These are phyloP conservation scores for Tokudaia muenninki DNA, from an alignment of 2,797 vertebrate species.

Conservation along the genomic window DNA sequence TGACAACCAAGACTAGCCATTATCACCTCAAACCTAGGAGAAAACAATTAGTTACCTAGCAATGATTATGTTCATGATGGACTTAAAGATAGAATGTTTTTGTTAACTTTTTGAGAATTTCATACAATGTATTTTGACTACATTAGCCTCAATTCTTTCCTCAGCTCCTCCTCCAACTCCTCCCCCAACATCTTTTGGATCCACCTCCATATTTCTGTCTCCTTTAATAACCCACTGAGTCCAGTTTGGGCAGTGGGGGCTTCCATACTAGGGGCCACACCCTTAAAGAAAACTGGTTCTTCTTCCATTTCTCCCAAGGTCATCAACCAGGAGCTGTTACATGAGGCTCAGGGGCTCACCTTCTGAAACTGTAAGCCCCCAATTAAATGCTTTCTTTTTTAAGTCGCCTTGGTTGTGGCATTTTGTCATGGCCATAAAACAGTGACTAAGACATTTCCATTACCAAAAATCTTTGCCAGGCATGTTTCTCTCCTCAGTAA, in stretches of 20 bases:
- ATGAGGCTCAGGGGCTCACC: neutral
- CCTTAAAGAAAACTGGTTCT: neutral
- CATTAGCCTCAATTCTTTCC: neutral
- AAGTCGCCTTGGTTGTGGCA: neutral
- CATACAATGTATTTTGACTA: neutral
- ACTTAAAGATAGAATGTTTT: neutral
- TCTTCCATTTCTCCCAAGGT: neutral
- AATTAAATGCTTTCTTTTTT: neutral
- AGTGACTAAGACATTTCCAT: neutral
- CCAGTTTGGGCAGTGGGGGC: neutral
- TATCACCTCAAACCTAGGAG: neutral
- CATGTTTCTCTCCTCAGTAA: neutral
- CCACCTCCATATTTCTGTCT: neutral
- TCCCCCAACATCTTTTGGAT: neutral
- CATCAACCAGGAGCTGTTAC: neutral
- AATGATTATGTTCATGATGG: neutral
- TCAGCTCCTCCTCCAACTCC: neutral
- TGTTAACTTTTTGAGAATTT: neutral
- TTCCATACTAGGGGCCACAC: neutral
- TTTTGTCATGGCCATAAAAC: neutral
- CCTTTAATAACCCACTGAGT: neutral
- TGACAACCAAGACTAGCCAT: neutral
- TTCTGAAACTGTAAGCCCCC: neutral
- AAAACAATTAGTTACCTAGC: neutral
- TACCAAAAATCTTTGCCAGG: neutral